Evolutionary conservation across 2,888 invertebrate species (phyloP), one percentile per base, ranked within the genome.

Genomic region (Thymelicus lineola): DNA sequence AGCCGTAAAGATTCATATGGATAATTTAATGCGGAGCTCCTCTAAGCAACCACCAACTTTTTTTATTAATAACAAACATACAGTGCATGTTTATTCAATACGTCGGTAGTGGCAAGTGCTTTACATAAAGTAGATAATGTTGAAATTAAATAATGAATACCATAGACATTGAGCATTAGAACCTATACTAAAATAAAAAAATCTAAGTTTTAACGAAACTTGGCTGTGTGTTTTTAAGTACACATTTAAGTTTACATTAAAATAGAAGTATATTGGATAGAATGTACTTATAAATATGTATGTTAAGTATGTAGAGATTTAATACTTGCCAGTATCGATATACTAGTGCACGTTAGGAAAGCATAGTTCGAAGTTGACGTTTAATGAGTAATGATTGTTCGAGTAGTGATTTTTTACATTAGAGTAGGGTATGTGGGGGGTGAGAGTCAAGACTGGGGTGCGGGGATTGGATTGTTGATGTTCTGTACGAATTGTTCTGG

Each of bases 391-490:
- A 67, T 48, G 50, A 36, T 57, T 66, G 66, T 66, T 63, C 35
- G 15, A 35, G 60, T 71, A 62, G 65, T 55, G n/a, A 50, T 61
- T 70, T 79, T 80, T 76, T 78, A 78, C 86, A 88, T 87, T 89
- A 88, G 88, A 71, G 78, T 88, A 88, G 88, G 76, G 79, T 79
- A 79, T 78, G 70, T 79, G 79, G 73, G 74, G 76, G 79, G 75
- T 78, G 84, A 85, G 84, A 88, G 77, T 79, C 76, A 90, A 89
- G 89, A 89, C 89, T 90, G 89, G 82, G 72, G 76, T 73, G 70
- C n/a, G 71, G 46, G 79, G 57, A 58, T 45, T 61, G 57, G 65
- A 7, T 35, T 57, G 57, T 6, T 12, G 10, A 12, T 46, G 35
- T 20, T 65, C 14, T 1, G 1, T 1, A 50, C 2, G 9, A 1